phyloP scores from a whole-genome alignment of 2,113 vertebrate genomes.

The Ceratotherium simum region DNA sequence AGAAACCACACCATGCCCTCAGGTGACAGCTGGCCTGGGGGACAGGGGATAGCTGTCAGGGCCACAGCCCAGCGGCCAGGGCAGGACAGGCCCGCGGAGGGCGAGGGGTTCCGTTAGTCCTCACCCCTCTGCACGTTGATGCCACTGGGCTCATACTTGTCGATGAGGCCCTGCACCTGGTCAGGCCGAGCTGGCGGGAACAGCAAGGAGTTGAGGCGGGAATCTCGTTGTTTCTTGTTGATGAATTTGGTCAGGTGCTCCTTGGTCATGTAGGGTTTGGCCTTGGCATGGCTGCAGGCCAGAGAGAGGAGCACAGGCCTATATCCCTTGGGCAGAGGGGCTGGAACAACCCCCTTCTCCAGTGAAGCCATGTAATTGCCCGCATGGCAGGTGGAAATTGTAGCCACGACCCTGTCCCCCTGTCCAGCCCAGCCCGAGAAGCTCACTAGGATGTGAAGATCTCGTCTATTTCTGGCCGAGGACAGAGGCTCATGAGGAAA shows the following conservation, averaged over 20 bases:
- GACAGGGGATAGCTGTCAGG: neutral
- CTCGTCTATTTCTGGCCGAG: constrained; percentile 96
- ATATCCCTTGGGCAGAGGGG: neutral
- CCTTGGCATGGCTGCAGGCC: constrained; percentile 89
- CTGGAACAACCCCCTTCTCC: neutral
- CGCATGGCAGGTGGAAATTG: neutral
- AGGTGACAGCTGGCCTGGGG: constrained; percentile 93
- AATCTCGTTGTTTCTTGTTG: constrained; percentile 96
- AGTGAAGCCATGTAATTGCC: neutral
- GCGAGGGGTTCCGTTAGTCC: constrained; percentile 10
- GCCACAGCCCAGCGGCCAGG: neutral
- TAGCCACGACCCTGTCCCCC: neutral
- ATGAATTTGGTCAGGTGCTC: constrained; percentile 97
- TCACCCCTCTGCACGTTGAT: constrained; percentile 95
- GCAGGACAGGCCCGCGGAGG: accelerated
- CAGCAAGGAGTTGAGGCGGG: constrained; percentile 94
- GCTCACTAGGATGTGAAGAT: constrained; percentile 98
- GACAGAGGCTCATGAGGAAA: constrained; percentile 94
- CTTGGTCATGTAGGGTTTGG: constrained; percentile 98
- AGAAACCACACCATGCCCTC: constrained; percentile 96
- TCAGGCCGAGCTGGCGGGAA: constrained; percentile 93
- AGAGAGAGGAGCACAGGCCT: constrained; percentile 24
- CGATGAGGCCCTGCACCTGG: constrained; percentile 95
- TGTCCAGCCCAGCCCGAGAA: neutral
- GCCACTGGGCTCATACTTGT: constrained; percentile 94